These are phyloP conservation scores for Drosophila aff. DNA, from an alignment of 1,140 invertebrate genomes.

Conservation along the genomic window DNA sequence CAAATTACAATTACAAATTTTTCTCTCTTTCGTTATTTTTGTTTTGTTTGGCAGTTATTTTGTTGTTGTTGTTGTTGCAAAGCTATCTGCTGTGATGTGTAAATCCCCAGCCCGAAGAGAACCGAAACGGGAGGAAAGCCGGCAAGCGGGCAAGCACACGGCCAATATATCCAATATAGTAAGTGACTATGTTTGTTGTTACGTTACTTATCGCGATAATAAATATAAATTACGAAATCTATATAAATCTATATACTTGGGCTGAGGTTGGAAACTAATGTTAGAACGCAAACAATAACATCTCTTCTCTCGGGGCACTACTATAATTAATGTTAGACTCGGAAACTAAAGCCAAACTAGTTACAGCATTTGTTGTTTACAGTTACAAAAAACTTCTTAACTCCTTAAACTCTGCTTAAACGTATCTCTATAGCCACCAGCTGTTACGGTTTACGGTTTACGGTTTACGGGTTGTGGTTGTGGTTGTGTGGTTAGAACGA, in stretches of 20 bases:
- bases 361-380: conserved; percentile 74
- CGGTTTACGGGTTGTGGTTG: conserved; percentile 28
- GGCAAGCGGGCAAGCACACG: conserved; percentile 22
- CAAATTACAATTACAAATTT: conserved; percentile 40
- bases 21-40: conserved; percentile 31
- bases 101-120: conserved; percentile 37
- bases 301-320: conserved; percentile 39
- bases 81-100: conserved; percentile 55
- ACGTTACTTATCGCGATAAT: conserved; percentile 55
- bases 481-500: conserved; percentile 29
- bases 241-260: conserved; percentile 26
- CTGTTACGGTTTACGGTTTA: conserved; percentile 29
- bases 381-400: conserved; percentile 50
- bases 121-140: conserved; percentile 14
- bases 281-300: conserved; percentile 54
- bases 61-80: conserved; percentile 53
- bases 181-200: conserved; percentile 24
- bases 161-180: conserved; percentile 30
- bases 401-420: conserved; percentile 52
- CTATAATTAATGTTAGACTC: conserved; percentile 35
- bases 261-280: conserved; percentile 51
- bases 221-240: conserved; percentile 57
- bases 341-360: conserved; percentile 73
- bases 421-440: conserved; percentile 61
- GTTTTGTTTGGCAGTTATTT: conserved; percentile 66